Conservation (phyloP, 1,140 invertebrate species). For the Bursaphelenchus mucronatus region DNA sequence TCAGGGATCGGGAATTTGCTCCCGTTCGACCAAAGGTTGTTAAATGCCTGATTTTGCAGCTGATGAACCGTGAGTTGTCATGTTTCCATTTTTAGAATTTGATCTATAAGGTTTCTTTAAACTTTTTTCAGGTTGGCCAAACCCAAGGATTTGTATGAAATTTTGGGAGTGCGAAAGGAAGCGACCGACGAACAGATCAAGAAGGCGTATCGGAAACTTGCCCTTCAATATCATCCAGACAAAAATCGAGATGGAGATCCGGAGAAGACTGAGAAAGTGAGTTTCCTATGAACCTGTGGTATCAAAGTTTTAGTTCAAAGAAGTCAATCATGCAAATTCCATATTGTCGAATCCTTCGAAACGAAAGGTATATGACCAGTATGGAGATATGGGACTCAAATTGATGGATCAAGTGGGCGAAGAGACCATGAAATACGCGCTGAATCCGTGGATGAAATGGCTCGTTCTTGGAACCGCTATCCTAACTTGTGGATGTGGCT, state of each 20-base stretch:
- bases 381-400: constrained; percentile 65
- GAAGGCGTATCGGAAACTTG: constrained; percentile 86
- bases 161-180: constrained; percentile 73
- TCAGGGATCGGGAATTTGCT: not conserved
- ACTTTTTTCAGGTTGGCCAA: constrained; percentile 18
- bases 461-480: constrained; percentile 33
- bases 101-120: not conserved
- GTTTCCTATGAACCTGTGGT: not conserved
- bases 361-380: constrained; percentile 63
- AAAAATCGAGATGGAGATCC: constrained; percentile 71
- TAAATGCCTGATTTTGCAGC: not conserved
- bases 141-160: constrained; percentile 71
- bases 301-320: constrained; percentile 62
- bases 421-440: constrained; percentile 63
- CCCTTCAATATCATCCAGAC: constrained; percentile 91
- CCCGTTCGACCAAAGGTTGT: not conserved
- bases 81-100: not conserved
- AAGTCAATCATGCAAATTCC: constrained; percentile 64
- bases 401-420: constrained; percentile 65
- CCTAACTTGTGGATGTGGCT: constrained; percentile 51
- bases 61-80: not conserved
- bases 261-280: constrained; percentile 48
- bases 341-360: constrained; percentile 63
- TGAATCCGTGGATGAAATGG: constrained; percentile 60
- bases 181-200: constrained; percentile 90